Conservation (phyloP, 2,888 invertebrate genomes). For the Parthenolecanium corni region DNA sequence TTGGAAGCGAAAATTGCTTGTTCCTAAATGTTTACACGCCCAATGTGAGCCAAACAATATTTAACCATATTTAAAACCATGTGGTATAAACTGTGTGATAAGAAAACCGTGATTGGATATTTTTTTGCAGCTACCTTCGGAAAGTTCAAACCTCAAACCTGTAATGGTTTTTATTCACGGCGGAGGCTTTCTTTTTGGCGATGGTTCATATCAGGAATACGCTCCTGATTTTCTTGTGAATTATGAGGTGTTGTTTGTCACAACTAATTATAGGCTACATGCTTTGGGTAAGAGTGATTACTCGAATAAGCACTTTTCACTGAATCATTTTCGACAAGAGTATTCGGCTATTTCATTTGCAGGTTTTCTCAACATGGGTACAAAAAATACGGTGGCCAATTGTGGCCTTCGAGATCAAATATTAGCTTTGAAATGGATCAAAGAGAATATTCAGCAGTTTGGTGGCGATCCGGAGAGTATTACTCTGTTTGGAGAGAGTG, state of each 20-base stretch:
- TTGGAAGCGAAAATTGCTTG: conserved; percentile 45
- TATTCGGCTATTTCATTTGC: neutral
- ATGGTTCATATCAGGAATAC: conserved; percentile 51
- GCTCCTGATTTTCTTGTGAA: conserved; percentile 53
- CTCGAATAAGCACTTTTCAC: neutral
- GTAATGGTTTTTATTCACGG: conserved; percentile 67
- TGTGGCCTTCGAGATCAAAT: conserved; percentile 48
- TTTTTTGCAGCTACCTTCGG: neutral
- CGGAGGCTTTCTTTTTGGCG: conserved; percentile 60
- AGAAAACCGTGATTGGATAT: too few species aligned
- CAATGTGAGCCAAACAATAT: neutral
- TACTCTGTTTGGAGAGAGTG: conserved; percentile 39
- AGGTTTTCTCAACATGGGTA: conserved; percentile 29
- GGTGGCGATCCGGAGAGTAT: conserved; percentile 47
- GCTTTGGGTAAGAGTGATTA: conserved; percentile 42
- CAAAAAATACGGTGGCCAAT: conserved; percentile 30
- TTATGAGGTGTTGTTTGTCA: conserved; percentile 56
- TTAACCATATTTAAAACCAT: too few species aligned
- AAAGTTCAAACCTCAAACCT: conserved; percentile 42
- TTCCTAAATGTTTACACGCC: conserved; percentile 43
- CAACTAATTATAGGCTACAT: conserved; percentile 62
- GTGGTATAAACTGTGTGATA: too few species aligned
- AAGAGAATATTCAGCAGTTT: conserved; percentile 46
- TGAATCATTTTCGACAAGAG: neutral
- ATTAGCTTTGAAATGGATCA: conserved; percentile 48